Conservation (phyloP, 2,797 vertebrate genomes). For the Microctenopoma lineatum region DNA sequence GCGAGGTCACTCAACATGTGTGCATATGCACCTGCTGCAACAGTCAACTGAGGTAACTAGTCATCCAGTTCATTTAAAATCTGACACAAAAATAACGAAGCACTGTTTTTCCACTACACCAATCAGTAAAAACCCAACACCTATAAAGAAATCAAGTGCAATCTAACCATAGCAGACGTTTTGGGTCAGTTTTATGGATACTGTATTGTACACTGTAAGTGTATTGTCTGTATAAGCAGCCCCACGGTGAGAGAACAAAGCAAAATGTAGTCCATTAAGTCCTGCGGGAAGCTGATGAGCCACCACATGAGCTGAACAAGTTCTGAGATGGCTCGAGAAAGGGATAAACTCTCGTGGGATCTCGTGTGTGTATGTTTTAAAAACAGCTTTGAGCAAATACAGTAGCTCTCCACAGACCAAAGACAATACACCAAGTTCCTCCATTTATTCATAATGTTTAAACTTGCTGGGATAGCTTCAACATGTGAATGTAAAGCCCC, state of each 20-base stretch:
- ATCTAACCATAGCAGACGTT: constrained; percentile 30
- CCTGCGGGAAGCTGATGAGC: constrained; percentile 15
- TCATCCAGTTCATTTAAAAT: not conserved
- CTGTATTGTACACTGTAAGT: constrained; percentile 9
- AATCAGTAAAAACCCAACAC: not conserved
- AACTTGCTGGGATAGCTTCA: constrained; percentile 26
- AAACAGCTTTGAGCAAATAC: constrained; percentile 4
- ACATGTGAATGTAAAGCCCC: constrained; percentile 48
- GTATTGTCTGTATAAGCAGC: constrained; percentile 27
- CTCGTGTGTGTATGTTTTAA: constrained; percentile 2
- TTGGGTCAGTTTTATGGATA: constrained; percentile 37
- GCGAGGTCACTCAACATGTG: no score
- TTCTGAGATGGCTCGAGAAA: constrained; percentile 1
- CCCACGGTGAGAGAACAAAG: not conserved
- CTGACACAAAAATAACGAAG: not conserved
- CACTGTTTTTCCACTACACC: not conserved
- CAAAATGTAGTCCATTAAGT: constrained; percentile 32
- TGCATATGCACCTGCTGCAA: no score
- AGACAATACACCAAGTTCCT: constrained; percentile 15
- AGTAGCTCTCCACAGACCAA: not conserved
- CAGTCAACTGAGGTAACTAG: no score
- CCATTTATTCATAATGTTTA: constrained; percentile 29
- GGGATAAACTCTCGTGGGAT: not conserved
- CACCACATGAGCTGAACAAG: constrained; percentile 10
- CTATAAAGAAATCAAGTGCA: constrained; percentile 5